Conservation (phyloP, 2,888 invertebrate species). For the Opisthograptis luteolata region DNA sequence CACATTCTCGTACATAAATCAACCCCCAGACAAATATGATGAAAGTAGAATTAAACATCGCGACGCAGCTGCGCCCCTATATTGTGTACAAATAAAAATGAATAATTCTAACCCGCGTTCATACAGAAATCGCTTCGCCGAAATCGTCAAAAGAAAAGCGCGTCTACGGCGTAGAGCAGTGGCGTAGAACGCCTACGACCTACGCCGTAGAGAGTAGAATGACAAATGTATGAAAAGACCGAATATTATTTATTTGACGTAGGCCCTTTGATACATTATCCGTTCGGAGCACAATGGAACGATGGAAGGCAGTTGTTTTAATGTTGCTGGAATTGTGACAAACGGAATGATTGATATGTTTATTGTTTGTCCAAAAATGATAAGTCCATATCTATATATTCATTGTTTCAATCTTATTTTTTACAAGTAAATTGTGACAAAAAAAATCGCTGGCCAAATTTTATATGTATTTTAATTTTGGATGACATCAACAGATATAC, state of each 20-base stretch:
- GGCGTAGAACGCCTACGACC: too few relatives aligned
- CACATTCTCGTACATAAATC: conserved; percentile 18
- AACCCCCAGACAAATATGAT: conserved; percentile 23
- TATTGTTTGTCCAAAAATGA: too few relatives aligned
- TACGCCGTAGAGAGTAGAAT: conserved; percentile 18
- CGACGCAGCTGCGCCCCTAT: conserved; percentile 21
- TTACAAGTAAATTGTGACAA: too few relatives aligned
- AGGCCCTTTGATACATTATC: conserved; percentile 30
- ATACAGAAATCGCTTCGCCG: conserved; percentile 8
- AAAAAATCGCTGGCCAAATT: too few relatives aligned
- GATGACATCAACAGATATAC: too few relatives aligned
- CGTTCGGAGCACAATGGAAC: conserved; percentile 7
- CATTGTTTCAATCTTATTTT: too few relatives aligned
- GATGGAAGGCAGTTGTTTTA: conserved; percentile 18
- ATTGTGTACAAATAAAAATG: conserved; percentile 27
- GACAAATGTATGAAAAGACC: conserved; percentile 23
- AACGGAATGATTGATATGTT: conserved; percentile 23
- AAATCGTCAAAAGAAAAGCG: conserved; percentile 7
- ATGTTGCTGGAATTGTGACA: conserved; percentile 15
- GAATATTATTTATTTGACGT: conserved; percentile 32
- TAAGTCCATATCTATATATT: too few relatives aligned
- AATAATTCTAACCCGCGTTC: conserved; percentile 25
- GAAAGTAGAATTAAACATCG: conserved; percentile 27
- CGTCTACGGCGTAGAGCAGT: not conserved
- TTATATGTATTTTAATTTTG: too few relatives aligned